A percentile compares a stretch with the other conserved stretches of the same genome.
Conservation (phyloP, 2,888 invertebrate genomes). For the Margaritifera margaritifera region DNA sequence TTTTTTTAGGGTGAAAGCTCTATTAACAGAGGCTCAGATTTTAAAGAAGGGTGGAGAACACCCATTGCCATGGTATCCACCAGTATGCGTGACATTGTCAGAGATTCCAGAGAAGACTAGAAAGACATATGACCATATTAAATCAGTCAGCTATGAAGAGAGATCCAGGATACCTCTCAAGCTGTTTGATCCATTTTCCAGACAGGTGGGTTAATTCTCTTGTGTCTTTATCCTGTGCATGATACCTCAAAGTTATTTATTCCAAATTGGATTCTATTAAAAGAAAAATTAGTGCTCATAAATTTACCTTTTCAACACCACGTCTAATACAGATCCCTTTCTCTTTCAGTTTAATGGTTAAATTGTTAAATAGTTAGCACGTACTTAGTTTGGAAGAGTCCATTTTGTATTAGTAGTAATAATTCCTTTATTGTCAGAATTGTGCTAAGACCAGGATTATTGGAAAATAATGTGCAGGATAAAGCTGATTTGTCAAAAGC, state of each 20-base stretch:
- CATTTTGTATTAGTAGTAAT: neutral
- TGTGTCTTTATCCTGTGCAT: neutral
- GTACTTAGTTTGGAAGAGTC: neutral
- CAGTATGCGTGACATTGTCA: constrained; percentile 76
- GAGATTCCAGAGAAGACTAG: constrained; percentile 62
- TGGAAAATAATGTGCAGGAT: too few species aligned
- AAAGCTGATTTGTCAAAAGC: too few species aligned
- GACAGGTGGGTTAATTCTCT: constrained; percentile 46
- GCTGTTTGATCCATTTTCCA: constrained; percentile 63
- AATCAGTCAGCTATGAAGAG: constrained; percentile 62
- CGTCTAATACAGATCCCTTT: neutral
- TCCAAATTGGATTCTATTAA: neutral
- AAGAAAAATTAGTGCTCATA: neutral
- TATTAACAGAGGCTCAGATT: constrained; percentile 80
- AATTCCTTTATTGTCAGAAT: too few species aligned
- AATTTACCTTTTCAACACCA: neutral
- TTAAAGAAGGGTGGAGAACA: constrained; percentile 79
- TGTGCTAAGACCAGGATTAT: too few species aligned
- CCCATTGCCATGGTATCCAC: constrained; percentile 85
- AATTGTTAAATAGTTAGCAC: neutral
- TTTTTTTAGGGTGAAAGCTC: constrained; percentile 67
- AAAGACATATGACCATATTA: constrained; percentile 65
- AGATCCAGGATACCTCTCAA: constrained; percentile 65
- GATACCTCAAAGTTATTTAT: neutral
- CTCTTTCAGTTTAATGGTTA: neutral